These are phyloP conservation scores for Willowsia nigromaculata DNA, from an alignment of 2,888 invertebrate genomes.

Conservation along the genomic window DNA sequence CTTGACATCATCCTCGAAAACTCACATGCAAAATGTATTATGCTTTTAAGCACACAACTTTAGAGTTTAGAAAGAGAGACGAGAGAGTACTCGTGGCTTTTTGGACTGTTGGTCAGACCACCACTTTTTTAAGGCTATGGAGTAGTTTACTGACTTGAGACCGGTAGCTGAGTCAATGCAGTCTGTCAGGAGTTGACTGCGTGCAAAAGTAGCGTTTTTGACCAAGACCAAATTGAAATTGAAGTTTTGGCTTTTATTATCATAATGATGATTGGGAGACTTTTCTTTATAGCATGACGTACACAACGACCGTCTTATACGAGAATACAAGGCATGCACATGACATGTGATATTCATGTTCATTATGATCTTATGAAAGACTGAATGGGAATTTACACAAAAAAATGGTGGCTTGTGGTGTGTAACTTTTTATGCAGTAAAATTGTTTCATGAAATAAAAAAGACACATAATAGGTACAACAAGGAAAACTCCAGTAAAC, in stretches of 20 bases:
- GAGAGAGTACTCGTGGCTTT: neutral
- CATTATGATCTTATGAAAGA: no score
- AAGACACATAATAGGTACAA: no score
- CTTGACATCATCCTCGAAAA: neutral
- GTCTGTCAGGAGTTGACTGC: constrained; percentile 57
- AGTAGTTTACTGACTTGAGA: neutral
- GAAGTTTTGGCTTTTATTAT: constrained; percentile 5
- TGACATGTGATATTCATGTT: no score
- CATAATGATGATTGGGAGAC: neutral
- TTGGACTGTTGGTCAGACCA: neutral
- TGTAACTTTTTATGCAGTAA: no score
- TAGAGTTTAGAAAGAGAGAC: neutral
- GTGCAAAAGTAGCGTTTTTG: constrained; percentile 19
- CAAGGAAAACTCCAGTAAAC: no score
- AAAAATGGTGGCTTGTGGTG: no score
- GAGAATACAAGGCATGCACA: no score
- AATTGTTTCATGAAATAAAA: no score
- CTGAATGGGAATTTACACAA: no score
- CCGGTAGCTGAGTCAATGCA: constrained; percentile 13
- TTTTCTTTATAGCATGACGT: no score
- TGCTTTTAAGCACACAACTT: neutral
- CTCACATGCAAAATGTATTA: no score
- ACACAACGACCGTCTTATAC: no score
- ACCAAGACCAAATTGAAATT: constrained; percentile 1
- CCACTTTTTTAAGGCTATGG: constrained; percentile 17